A percentile compares a stretch with the other conserved stretches of the same genome.
Conservation (phyloP, 2,888 invertebrate genomes). For the Bellardia pandia region DNA sequence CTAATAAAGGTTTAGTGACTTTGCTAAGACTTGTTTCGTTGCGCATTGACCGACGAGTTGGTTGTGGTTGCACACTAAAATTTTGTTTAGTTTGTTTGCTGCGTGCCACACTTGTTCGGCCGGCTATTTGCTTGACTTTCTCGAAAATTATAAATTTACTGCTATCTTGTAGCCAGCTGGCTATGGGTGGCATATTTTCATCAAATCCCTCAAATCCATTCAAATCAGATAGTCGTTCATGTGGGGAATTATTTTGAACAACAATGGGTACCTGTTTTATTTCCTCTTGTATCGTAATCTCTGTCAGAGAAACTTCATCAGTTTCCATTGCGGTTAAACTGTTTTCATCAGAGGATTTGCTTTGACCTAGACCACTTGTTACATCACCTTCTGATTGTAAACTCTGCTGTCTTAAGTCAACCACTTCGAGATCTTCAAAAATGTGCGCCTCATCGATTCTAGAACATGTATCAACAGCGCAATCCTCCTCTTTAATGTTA, state of each 20-base stretch:
- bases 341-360: constrained; percentile 78
- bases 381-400: constrained; percentile 77
- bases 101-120: neutral
- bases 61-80: constrained; percentile 2
- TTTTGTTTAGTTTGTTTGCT: constrained; percentile 36
- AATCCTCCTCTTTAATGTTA: neutral
- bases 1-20: constrained; percentile 27
- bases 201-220: constrained; percentile 65
- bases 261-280: neutral
- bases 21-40: constrained; percentile 29
- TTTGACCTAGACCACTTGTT: constrained; percentile 78
- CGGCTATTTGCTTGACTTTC: constrained; percentile 7
- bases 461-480: neutral
- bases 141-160: constrained; percentile 44
- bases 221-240: constrained; percentile 19
- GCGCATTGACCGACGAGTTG: constrained; percentile 27
- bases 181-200: constrained; percentile 51
- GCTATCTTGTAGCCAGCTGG: constrained; percentile 11
- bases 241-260: constrained; percentile 9
- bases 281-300: constrained; percentile 16
- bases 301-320: constrained; percentile 18
- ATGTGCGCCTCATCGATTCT: constrained; percentile 18
- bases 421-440: constrained; percentile 39
- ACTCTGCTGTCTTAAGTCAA: constrained; percentile 64
- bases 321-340: constrained; percentile 19